Evolutionary conservation across 1,140 invertebrate genomes (phyloP).

Genomic region (Euschistus heros): DNA sequence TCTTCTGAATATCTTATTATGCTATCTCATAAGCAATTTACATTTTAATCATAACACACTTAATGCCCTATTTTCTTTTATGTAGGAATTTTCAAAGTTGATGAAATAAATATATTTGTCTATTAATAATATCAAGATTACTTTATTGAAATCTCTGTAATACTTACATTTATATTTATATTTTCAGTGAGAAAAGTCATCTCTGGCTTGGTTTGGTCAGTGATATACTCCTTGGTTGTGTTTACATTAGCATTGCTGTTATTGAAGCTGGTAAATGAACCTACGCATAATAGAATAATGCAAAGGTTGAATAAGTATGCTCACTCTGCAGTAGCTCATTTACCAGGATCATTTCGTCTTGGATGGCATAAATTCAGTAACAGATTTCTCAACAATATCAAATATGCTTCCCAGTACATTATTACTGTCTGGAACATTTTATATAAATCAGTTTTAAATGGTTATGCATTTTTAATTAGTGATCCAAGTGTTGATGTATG

Average conservation of each 20-base stretch:
- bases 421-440: not conserved
- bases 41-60: too few species aligned
- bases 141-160: too few species aligned
- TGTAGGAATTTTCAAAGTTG: too few species aligned
- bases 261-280: conserved; percentile 1
- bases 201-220: not conserved
- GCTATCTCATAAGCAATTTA: too few species aligned
- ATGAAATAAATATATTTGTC: too few species aligned
- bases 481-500: conserved; percentile 4
- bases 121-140: too few species aligned
- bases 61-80: too few species aligned
- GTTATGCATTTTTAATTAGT: not conserved
- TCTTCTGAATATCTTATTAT: too few species aligned
- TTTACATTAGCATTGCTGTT: not conserved
- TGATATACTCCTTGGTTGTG: not conserved
- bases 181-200: conserved; percentile 3
- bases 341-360: not conserved
- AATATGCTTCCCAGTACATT: not conserved
- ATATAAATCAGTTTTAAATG: not conserved
- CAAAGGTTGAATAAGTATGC: not conserved
- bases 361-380: not conserved
- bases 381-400: not conserved
- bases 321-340: not conserved
- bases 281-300: not conserved
- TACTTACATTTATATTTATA: not conserved